Percentiles rank a stretch among this genome's conserved stretches.
Conservation (phyloP, 2,113 vertebrate species). For the Holacanthus passer region DNA sequence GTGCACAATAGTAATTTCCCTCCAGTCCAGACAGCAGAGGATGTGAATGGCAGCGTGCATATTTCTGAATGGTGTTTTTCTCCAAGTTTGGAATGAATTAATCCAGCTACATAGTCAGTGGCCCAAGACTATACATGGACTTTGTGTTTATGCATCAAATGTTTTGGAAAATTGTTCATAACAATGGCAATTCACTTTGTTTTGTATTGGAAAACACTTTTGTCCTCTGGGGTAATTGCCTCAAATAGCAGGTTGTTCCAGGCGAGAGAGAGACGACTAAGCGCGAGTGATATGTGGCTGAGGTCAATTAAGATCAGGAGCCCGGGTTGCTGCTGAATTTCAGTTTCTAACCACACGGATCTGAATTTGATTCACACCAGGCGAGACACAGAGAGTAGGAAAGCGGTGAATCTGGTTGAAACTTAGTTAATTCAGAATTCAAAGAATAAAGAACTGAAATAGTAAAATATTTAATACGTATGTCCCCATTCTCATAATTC, state of each 20-base stretch:
- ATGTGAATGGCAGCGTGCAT: background rate
- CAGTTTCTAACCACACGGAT: constrained; percentile 14
- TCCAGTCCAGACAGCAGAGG: constrained; percentile 1
- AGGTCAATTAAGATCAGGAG: constrained; percentile 60
- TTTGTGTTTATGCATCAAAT: constrained; percentile 65
- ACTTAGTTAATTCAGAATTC: background rate
- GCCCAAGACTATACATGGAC: constrained; percentile 34
- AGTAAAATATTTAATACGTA: background rate
- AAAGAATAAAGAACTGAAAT: background rate
- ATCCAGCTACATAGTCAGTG: constrained; percentile 15
- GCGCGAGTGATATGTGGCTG: constrained; percentile 47
- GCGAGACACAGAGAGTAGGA: too few relatives aligned
- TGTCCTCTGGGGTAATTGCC: constrained; percentile 60
- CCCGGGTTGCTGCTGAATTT: constrained; percentile 24
- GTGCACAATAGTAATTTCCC: constrained; percentile 30
- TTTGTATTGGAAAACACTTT: constrained; percentile 67
- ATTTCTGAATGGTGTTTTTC: constrained; percentile 31
- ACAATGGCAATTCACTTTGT: constrained; percentile 63
- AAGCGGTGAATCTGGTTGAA: background rate
- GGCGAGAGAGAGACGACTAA: constrained; percentile 50
- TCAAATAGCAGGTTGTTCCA: constrained; percentile 64
- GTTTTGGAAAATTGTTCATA: constrained; percentile 73
- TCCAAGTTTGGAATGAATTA: constrained; percentile 27
- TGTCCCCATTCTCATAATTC: background rate
- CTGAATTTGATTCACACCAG: constrained; percentile 18